A percentile compares a stretch with the other conserved stretches of the same genome.
Evolutionary conservation across 2,797 vertebrate species (phyloP).

Genomic region (Hippocampus kuda): DNA sequence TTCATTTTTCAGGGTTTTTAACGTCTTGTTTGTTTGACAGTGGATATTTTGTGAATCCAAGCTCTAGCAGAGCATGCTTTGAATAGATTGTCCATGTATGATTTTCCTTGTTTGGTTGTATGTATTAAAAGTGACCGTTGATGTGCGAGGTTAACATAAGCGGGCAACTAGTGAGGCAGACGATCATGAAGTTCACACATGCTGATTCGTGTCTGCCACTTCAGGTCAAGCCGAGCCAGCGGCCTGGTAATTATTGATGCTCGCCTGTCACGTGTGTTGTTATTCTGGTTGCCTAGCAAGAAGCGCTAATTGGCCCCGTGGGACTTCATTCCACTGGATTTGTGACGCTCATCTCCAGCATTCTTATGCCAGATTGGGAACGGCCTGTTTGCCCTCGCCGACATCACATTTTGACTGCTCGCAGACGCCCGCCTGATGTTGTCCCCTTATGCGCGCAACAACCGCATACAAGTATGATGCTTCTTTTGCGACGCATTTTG

Average conservation of each 20-base stretch:
- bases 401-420: neutral
- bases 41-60: neutral
- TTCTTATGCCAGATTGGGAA: neutral
- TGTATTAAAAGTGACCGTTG: neutral
- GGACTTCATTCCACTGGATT: neutral
- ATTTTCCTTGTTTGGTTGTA: neutral
- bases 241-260: neutral
- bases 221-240: neutral
- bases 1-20: neutral
- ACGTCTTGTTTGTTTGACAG: neutral
- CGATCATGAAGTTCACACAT: neutral
- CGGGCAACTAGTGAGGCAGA: neutral
- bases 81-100: neutral
- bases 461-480: neutral
- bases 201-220: neutral
- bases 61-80: neutral
- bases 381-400: neutral
- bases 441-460: neutral
- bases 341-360: neutral
- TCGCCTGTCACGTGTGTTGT: neutral
- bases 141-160: neutral
- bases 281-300: neutral
- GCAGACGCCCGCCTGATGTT: neutral
- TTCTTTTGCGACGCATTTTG: neutral
- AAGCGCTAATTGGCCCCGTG: neutral